phyloP scores from a whole-genome alignment of 2,113 vertebrate genomes.

The Cyanistes caeruleus region DNA sequence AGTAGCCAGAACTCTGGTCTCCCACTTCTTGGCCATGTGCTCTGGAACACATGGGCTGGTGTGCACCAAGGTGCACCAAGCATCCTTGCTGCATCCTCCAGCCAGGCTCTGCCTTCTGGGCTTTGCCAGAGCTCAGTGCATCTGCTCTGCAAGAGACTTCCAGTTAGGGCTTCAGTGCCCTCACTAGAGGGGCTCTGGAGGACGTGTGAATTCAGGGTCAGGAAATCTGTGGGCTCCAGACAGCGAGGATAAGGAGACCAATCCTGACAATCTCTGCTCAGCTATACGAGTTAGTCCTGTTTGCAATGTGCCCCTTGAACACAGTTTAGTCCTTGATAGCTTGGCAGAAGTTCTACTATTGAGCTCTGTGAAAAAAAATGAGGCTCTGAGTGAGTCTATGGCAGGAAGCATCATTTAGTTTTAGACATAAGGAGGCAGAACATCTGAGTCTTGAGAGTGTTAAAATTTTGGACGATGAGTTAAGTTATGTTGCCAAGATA shows the following conservation, averaged over 20 bases:
- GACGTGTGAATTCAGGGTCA: neutral
- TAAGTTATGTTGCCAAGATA: constrained; percentile 16
- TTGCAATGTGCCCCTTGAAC: neutral
- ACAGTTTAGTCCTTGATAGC: neutral
- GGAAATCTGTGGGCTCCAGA: neutral
- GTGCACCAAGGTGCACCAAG: no score
- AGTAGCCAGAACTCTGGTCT: neutral
- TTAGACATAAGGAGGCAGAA: neutral
- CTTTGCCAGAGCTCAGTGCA: neutral
- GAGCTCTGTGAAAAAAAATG: neutral
- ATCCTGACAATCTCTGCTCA: neutral
- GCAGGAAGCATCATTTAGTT: neutral
- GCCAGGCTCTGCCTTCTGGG: neutral
- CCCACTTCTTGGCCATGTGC: neutral
- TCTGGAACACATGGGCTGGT: rapidly evolving
- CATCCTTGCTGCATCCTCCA: rapidly evolving
- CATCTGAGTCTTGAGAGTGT: neutral
- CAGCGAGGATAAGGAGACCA: neutral
- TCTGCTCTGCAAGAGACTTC: neutral
- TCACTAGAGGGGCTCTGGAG: neutral
- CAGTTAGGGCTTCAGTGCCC: neutral
- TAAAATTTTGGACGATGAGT: neutral
- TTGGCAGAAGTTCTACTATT: neutral
- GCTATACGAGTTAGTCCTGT: neutral
- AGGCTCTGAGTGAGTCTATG: neutral